Conservation (phyloP, 2,113 vertebrate genomes). For the Origma solitaria region DNA sequence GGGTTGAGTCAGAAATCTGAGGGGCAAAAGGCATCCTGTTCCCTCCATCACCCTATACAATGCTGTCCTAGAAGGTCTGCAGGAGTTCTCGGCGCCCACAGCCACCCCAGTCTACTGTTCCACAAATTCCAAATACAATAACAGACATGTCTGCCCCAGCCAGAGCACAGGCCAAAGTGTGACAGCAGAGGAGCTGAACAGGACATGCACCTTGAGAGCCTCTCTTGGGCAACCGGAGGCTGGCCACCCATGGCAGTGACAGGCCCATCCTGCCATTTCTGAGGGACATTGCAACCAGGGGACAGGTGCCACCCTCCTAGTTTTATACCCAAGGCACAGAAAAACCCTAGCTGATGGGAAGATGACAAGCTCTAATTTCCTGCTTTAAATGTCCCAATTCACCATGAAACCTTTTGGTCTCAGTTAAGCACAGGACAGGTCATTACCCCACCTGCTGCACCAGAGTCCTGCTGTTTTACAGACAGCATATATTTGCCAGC, state of each 20-base stretch:
- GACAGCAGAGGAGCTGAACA: background rate
- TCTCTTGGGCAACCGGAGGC: background rate
- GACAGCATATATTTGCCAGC: background rate
- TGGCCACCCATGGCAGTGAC: background rate
- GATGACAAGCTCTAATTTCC: background rate
- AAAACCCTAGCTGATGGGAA: background rate
- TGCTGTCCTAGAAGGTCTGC: background rate
- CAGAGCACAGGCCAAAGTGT: accelerated
- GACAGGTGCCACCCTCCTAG: background rate
- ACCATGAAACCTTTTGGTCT: background rate
- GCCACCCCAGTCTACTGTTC: background rate
- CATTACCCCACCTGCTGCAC: background rate
- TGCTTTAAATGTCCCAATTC: background rate
- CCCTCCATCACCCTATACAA: background rate
- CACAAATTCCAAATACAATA: accelerated
- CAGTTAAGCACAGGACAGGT: background rate
- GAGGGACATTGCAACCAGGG: accelerated
- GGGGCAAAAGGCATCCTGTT: background rate
- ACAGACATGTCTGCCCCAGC: accelerated
- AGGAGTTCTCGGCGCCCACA: background rate
- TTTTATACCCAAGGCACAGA: background rate
- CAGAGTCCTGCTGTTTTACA: background rate
- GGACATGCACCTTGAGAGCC: accelerated
- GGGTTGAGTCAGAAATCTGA: background rate
- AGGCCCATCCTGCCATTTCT: background rate